Conservation (phyloP, 2,888 invertebrate species). For the Adelphocoris suturalis region DNA sequence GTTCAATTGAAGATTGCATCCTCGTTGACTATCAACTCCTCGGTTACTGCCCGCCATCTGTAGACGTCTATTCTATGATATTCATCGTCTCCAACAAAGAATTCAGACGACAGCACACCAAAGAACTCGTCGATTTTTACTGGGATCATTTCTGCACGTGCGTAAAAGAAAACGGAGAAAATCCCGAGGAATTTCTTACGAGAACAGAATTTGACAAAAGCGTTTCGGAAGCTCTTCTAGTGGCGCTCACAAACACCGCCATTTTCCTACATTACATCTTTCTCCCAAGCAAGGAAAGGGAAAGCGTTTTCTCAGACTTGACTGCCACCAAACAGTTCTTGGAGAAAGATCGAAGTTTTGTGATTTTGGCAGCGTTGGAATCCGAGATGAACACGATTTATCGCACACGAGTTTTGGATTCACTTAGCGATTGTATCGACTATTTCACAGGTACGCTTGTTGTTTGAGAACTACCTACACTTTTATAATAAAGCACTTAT, state of each 20-base stretch:
- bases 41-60: constrained; percentile 62
- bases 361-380: constrained; percentile 45
- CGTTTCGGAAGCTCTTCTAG: constrained; percentile 51
- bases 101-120: constrained; percentile 12
- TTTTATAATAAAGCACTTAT: too few relatives aligned
- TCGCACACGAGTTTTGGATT: constrained; percentile 4
- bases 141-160: constrained; percentile 18
- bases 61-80: constrained; percentile 62
- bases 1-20: constrained; percentile 15
- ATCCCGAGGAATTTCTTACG: constrained; percentile 53
- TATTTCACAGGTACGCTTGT: constrained; percentile 47
- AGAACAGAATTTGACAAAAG: constrained; percentile 51
- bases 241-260: constrained; percentile 57
- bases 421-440: constrained; percentile 57
- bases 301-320: constrained; percentile 14
- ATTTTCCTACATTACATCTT: constrained; percentile 53
- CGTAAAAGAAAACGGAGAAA: not conserved
- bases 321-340: constrained; percentile 26
- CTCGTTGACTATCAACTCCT: constrained; percentile 60
- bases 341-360: constrained; percentile 44
- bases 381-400: not conserved
- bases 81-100: constrained; percentile 46
- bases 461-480: not conserved
- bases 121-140: constrained; percentile 46
- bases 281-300: constrained; percentile 18